Evolutionary conservation across 2,113 vertebrate species (phyloP).

Genomic region (Brevimyrus niger): DNA sequence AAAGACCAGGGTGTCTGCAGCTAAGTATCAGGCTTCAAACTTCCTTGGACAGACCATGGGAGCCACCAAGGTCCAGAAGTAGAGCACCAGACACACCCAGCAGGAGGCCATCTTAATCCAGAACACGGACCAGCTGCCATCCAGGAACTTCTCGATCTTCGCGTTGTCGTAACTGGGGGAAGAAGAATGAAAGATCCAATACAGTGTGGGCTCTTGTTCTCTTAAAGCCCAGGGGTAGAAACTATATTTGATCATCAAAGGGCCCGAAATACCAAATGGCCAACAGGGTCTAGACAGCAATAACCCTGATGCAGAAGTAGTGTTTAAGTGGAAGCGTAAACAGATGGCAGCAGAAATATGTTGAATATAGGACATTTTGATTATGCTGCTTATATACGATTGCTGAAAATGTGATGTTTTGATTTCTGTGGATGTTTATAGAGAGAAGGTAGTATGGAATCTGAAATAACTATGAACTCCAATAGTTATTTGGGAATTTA

Average conservation of each 20-base stretch:
- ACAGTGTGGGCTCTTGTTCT: background rate
- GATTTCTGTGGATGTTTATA: background rate
- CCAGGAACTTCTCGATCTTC: constrained; percentile 81
- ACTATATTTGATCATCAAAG: background rate
- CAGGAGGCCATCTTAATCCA: constrained; percentile 96
- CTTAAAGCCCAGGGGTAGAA: background rate
- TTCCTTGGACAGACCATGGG: constrained; percentile 78
- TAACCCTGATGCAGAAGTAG: background rate
- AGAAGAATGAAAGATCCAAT: background rate
- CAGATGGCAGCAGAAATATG: background rate
- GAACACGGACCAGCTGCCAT: constrained; percentile 84
- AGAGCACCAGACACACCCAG: constrained; percentile 84
- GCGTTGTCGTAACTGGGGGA: constrained; percentile 73
- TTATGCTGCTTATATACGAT: background rate
- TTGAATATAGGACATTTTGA: background rate
- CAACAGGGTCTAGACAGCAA: background rate
- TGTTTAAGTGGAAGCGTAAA: background rate
- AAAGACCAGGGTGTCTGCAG: constrained; percentile 25
- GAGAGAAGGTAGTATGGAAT: background rate
- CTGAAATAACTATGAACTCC: background rate
- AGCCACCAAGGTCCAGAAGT: constrained; percentile 76
- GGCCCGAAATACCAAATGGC: background rate
- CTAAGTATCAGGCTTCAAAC: constrained; percentile 52
- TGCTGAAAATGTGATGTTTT: background rate
- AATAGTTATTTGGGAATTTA: background rate